Percentiles rank a stretch among this genome's conserved stretches.
phyloP scores from a whole-genome alignment of 2,888 invertebrate species.

The Cataglyphis altisquamis region DNA sequence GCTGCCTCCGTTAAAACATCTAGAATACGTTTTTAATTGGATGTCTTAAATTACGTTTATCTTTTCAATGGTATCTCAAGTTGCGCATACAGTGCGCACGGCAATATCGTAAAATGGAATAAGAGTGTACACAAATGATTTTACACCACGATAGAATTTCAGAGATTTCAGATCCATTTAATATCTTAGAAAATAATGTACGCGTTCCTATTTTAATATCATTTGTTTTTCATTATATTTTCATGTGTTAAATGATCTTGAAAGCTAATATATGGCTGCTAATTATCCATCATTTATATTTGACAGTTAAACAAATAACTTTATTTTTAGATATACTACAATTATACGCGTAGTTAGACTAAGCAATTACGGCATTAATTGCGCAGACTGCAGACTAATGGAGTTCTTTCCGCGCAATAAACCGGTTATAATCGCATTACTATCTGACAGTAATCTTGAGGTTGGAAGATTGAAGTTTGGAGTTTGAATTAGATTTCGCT shows the following conservation, averaged over 20 bases:
- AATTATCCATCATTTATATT: not conserved
- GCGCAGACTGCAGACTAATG: constrained; percentile 9
- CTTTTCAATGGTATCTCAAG: not conserved
- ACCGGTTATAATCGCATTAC: constrained; percentile 15
- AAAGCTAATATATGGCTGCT: not conserved
- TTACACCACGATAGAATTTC: not conserved
- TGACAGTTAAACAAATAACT: not conserved
- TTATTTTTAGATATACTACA: not conserved
- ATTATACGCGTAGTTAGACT: not conserved
- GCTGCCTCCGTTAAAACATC: not conserved
- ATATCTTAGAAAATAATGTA: constrained; percentile 7
- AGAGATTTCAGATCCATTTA: not conserved
- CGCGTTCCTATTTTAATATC: not conserved
- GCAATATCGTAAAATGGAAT: not conserved
- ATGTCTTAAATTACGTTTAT: constrained; percentile 5
- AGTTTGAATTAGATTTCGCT: not conserved
- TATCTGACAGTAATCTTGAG: constrained; percentile 32
- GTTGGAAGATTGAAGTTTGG: not conserved
- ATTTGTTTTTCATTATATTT: not conserved
- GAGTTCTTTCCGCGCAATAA: constrained; percentile 40
- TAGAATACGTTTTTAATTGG: constrained; percentile 4
- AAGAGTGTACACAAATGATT: not conserved
- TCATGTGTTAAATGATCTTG: not conserved
- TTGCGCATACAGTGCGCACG: not conserved
- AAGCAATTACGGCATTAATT: constrained; percentile 46